phyloP scores from a whole-genome alignment of 2,888 invertebrate species.

The Eupithecia tripunctaria region DNA sequence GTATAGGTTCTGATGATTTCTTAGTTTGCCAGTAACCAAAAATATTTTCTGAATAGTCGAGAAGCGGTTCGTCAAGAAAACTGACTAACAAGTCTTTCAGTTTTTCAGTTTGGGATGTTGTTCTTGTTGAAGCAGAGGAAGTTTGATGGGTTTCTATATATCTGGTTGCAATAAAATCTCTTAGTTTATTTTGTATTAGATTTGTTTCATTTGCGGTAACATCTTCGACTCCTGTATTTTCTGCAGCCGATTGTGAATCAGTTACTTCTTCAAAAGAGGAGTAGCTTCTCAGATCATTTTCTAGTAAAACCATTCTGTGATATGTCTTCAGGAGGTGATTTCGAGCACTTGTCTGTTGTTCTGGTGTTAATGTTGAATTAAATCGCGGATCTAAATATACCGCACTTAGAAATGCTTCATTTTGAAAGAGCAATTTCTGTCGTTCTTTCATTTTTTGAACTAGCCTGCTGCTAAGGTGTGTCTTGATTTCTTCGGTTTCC shows the following conservation, averaged over 20 bases:
- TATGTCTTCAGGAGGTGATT: background rate
- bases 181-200: conserved; percentile 45
- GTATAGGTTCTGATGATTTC: background rate
- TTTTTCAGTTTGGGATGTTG: background rate
- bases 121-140: background rate
- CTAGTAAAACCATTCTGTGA: background rate
- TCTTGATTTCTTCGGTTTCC: background rate
- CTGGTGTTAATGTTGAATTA: background rate
- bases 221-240: background rate
- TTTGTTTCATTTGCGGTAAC: conserved; percentile 46
- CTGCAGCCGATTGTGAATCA: background rate
- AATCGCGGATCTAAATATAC: conserved; percentile 1
- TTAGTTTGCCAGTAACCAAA: background rate
- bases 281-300: background rate
- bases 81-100: background rate
- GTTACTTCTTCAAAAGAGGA: background rate
- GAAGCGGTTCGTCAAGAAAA: background rate
- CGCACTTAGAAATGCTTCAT: background rate
- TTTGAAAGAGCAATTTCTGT: background rate
- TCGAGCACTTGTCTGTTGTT: background rate
- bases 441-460: background rate
- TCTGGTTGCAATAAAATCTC: conserved; percentile 42
- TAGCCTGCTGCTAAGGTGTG: background rate
- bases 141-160: background rate
- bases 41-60: background rate